phyloP scores from a whole-genome alignment of 2,888 invertebrate species.

The Flexamia atlantica region DNA sequence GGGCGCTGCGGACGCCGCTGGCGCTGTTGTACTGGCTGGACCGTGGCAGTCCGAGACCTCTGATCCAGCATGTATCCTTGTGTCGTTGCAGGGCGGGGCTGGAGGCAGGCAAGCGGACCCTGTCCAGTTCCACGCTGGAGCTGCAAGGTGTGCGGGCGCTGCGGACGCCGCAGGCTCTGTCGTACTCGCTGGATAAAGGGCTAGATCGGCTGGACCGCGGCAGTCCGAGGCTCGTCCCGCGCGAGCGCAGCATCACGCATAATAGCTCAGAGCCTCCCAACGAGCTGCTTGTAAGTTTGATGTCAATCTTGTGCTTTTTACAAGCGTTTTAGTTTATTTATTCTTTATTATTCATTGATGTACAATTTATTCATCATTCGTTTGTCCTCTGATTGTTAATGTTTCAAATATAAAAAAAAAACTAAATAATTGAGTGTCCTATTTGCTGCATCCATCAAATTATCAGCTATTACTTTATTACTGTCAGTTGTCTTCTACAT shows the following conservation, averaged over 20 bases:
- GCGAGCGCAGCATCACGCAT: slow-evolving; percentile 26
- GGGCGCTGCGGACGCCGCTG: not conserved
- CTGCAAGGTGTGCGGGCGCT: slow-evolving; percentile 31
- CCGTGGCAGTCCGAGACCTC: not conserved
- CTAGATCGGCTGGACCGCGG: slow-evolving; percentile 58
- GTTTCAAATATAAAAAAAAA: no score
- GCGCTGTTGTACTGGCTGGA: slow-evolving; percentile 65
- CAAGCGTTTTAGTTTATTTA: no score
- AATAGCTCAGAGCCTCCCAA: slow-evolving; percentile 24
- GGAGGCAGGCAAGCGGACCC: slow-evolving; percentile 54
- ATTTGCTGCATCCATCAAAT: no score
- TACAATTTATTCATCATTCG: no score
- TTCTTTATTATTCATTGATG: no score
- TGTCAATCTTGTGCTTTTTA: no score
- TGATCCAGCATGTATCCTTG: not conserved
- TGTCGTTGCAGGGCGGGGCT: slow-evolving; percentile 47
- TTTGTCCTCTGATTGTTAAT: no score
- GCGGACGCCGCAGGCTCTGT: slow-evolving; percentile 45
- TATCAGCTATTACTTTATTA: no score
- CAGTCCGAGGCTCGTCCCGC: not conserved
- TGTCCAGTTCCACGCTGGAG: slow-evolving; percentile 60
- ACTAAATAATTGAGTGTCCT: no score
- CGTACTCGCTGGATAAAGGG: slow-evolving; percentile 67
- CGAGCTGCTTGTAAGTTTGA: not conserved
- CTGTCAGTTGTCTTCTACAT: no score